Base-by-base conservation (phyloP, 1,140 invertebrate species). In the Drosophila mojavensis region DNA sequence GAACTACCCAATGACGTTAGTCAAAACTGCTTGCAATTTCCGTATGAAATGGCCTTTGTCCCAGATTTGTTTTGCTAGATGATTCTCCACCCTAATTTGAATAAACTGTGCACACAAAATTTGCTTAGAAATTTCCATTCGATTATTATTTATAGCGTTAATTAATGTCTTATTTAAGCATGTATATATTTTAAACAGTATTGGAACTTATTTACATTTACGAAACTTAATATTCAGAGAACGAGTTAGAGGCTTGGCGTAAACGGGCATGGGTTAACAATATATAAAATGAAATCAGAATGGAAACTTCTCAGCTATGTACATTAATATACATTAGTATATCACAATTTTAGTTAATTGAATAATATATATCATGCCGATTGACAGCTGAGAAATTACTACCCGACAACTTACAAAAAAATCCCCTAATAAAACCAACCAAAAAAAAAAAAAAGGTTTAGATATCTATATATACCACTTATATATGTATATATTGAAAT, bases 161-260 rank as follows among this genome's bases (percentile, higher is more conserved):
- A 24, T 26, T n/a, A 62, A 62, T 39, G 17, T 15, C 4, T 10
- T 17, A 17, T 17, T 17, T 17, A 17, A 17, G 17, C 17, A 17
- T 17, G 17, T 50, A 36, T 33, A 50, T 47, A 10, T 58, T 33
- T 58, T 26, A 36, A 50, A 28, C 24, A n/a, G 20, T 59, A 51
- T 39, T 68, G 17, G 1, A 68, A 11, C 47, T 51, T 1, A 60
- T 68, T 68, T 68, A 30, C 13, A 61, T 66, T 24, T 28, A 36
- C 24, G 30, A 5, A 15, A 56, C n/a, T n/a, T 17, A 10, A 53
- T 28, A n/a, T 36, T 36, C 30, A 11, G 13, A 33, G 11, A 70
- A 64, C 59, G n/a, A 20, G 59, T 55, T 68, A 43, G 15, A 5
- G 17, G 20, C 47, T 24, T 50, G 13, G 17, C 48, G 58, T 17